Evolutionary conservation across 2,113 vertebrate species (phyloP).

Genomic region (Chlorocebus sabaeus): DNA sequence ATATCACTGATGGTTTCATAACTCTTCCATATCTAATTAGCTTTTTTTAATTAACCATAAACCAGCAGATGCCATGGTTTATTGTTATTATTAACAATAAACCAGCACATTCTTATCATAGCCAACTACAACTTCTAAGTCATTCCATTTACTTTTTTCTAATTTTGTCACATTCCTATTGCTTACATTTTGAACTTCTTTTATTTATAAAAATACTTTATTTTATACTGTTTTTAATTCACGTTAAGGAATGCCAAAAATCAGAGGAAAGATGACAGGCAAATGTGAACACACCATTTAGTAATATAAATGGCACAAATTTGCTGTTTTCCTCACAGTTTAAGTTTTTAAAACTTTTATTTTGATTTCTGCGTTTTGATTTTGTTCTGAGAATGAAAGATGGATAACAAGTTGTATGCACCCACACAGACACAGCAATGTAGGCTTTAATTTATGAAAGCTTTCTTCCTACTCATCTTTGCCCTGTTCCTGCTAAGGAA

Average conservation of each 20-base stretch:
- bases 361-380: not conserved
- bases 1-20: not conserved
- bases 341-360: not conserved
- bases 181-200: not conserved
- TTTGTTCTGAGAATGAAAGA: not conserved
- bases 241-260: not conserved
- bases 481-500: not conserved
- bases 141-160: not conserved
- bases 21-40: not conserved
- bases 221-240: not conserved
- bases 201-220: not conserved
- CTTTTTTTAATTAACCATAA: not conserved
- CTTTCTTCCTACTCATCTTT: not conserved
- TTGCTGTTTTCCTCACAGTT: not conserved
- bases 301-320: accelerated
- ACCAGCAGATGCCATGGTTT: not conserved
- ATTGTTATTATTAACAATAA: not conserved
- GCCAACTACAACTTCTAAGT: not conserved
- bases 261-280: not conserved
- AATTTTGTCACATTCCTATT: not conserved
- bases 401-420: not conserved
- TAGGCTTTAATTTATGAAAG: not conserved
- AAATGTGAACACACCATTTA: not conserved
- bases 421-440: accelerated
- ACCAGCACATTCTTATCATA: not conserved